Percentiles rank a stretch among this genome's conserved stretches.
phyloP scores from a whole-genome alignment of 2,797 vertebrate genomes.

The Nothura maculosa region DNA sequence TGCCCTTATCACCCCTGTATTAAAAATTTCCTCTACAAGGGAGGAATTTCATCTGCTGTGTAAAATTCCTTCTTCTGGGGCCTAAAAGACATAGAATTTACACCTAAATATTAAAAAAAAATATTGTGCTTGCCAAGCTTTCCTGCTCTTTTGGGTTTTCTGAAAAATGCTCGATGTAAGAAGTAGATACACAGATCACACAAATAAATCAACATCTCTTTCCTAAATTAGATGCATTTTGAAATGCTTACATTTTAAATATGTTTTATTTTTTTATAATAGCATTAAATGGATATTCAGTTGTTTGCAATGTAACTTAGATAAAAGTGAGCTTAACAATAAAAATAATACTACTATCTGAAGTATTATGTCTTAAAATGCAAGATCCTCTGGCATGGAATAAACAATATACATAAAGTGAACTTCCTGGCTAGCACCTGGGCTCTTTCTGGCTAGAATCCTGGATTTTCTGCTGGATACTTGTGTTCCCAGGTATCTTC shows the following conservation, averaged over 20 bases:
- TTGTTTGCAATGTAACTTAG: not conserved
- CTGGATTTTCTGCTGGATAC: not conserved
- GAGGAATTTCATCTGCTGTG: fast-evolving
- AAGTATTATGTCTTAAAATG: not conserved
- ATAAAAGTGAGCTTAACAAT: not conserved
- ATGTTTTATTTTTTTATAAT: not conserved
- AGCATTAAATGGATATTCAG: not conserved
- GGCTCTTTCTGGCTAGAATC: too few relatives aligned
- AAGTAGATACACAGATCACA: not conserved
- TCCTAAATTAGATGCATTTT: not conserved
- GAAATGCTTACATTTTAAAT: not conserved
- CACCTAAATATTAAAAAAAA: not conserved
- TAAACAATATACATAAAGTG: not conserved
- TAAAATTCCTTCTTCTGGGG: not conserved
- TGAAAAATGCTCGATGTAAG: not conserved
- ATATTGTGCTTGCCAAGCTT: not conserved
- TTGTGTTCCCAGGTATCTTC: not conserved
- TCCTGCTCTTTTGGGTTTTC: not conserved
- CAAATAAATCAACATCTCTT: not conserved
- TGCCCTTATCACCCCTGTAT: not conserved
- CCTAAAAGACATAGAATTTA: not conserved
- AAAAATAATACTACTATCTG: not conserved
- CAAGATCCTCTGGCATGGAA: not conserved
- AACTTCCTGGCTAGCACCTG: not conserved
- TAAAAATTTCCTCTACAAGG: not conserved